phyloP scores from a whole-genome alignment of 2,113 vertebrate species.

The Psilopogon haemacephalus region DNA sequence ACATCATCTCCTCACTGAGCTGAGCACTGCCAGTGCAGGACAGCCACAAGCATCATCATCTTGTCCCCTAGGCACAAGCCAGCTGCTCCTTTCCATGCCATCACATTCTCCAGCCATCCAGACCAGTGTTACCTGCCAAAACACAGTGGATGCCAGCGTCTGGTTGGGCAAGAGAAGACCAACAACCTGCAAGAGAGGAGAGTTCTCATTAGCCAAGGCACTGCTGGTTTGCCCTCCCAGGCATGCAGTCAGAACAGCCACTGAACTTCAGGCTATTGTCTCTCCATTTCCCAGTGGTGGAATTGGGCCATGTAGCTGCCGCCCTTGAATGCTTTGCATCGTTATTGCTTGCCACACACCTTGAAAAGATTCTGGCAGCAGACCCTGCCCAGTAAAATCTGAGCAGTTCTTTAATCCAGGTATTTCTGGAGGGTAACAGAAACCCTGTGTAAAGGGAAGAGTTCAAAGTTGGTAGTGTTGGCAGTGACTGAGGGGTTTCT shows the following conservation, averaged over 20 bases:
- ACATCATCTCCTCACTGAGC: not conserved
- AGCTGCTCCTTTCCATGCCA: not conserved
- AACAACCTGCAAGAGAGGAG: slow-evolving; percentile 81
- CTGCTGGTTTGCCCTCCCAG: not conserved
- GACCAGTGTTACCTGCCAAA: slow-evolving; percentile 85
- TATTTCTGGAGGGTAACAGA: not conserved
- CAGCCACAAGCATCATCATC: accelerated
- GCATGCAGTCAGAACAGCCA: not conserved
- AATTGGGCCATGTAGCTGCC: not conserved
- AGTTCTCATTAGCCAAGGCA: not conserved
- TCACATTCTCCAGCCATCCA: not conserved
- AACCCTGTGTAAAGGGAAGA: accelerated
- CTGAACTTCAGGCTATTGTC: not conserved
- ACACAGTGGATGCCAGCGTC: slow-evolving; percentile 87
- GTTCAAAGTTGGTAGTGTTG: not conserved
- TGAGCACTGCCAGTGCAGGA: accelerated
- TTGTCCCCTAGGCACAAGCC: not conserved
- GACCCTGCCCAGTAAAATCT: not conserved
- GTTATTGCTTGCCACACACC: not conserved
- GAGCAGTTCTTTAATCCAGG: not conserved
- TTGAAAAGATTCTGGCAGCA: not conserved
- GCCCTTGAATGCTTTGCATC: not conserved
- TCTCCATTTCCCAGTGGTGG: not conserved
- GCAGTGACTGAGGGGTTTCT: not conserved
- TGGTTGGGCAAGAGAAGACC: slow-evolving; percentile 95